These are phyloP conservation scores for Hemiscyllium ocellatum DNA, from an alignment of 2,113 vertebrate species.

Conservation along the genomic window DNA sequence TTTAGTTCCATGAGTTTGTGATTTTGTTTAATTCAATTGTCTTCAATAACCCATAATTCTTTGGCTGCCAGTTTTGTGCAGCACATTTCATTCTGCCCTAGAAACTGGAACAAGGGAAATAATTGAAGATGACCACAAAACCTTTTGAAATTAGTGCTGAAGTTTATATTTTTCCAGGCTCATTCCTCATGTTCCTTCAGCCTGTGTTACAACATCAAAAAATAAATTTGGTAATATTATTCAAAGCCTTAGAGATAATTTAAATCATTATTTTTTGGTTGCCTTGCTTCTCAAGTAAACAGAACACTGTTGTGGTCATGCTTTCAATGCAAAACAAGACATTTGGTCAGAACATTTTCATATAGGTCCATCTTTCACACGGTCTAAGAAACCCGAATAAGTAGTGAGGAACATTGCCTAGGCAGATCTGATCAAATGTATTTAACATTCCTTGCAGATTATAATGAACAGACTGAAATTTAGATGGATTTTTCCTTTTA, in stretches of 20 bases:
- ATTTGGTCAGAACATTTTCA: not conserved
- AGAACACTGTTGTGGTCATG: not conserved
- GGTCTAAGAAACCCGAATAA: not conserved
- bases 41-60: not conserved
- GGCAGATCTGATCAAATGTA: not conserved
- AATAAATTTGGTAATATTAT: not conserved
- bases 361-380: not conserved
- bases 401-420: too few relatives aligned
- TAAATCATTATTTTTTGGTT: not conserved
- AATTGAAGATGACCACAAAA: not conserved
- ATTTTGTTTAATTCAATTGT: not conserved
- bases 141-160: not conserved
- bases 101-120: not conserved
- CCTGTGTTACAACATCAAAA: not conserved
- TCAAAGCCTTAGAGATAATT: not conserved
- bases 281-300: not conserved
- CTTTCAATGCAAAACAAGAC: not conserved
- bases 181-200: not conserved
- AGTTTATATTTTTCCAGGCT: not conserved
- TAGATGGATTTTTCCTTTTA: not conserved
- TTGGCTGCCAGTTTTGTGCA: not conserved
- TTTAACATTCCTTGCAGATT: not conserved
- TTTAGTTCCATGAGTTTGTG: not conserved
- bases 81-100: not conserved
- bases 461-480: not conserved